phyloP scores from a whole-genome alignment of 2,113 vertebrate genomes.

The Carollia perspicillata region DNA sequence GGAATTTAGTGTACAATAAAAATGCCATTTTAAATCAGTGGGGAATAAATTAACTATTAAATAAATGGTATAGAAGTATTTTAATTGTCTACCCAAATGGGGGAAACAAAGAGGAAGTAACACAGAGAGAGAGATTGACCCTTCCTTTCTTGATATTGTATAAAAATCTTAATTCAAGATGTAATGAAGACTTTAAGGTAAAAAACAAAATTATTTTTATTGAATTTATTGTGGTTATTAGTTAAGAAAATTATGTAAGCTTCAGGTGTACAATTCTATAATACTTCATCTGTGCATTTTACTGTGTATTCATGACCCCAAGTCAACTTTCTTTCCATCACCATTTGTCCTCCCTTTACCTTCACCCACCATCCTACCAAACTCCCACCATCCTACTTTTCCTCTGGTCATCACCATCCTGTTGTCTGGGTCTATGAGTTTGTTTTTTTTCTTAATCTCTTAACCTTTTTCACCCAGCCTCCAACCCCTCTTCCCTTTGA shows the following conservation, averaged over 20 bases:
- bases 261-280: neutral
- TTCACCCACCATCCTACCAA: too few species aligned
- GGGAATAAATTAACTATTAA: neutral
- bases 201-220: conserved; percentile 28
- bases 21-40: neutral
- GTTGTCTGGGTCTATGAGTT: neutral
- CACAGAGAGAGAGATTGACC: neutral
- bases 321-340: neutral
- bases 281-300: neutral
- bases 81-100: neutral
- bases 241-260: neutral
- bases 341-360: neutral
- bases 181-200: neutral
- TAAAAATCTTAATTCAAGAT: neutral
- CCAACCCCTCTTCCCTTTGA: neutral
- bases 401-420: neutral
- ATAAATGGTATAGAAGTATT: neutral
- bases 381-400: neutral
- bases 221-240: neutral
- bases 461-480: neutral
- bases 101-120: neutral
- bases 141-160: neutral
- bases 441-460: neutral
- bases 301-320: neutral
- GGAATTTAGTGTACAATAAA: conserved; percentile 2